Evolutionary conservation across 2,797 vertebrate genomes (phyloP).

Genomic region (Tenualosa thibaudeaui): DNA sequence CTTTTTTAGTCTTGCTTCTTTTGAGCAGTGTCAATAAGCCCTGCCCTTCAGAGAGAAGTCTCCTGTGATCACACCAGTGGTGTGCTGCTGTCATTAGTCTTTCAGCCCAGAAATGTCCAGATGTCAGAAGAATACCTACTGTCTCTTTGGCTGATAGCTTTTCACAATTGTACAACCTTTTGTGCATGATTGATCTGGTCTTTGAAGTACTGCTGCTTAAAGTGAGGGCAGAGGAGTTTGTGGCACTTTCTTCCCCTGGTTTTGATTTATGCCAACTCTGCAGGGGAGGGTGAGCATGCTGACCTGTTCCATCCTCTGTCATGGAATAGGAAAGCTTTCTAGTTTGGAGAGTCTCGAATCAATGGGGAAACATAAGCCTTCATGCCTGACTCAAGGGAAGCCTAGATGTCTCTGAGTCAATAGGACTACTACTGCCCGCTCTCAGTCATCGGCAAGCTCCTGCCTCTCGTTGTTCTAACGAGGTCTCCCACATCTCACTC

Average conservation of each 20-base stretch:
- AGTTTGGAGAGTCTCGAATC: slow-evolving; percentile 8
- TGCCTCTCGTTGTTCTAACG: not conserved
- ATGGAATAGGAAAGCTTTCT: not conserved
- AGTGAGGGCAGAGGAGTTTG: not conserved
- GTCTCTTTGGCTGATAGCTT: not conserved
- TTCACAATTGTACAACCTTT: not conserved
- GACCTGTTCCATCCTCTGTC: not conserved
- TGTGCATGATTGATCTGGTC: too few species aligned
- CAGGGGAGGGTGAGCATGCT: not conserved
- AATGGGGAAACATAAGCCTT: slow-evolving; percentile 37
- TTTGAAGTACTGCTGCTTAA: not conserved
- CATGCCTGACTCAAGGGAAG: slow-evolving; percentile 39
- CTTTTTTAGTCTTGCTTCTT: not conserved
- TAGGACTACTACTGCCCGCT: not conserved
- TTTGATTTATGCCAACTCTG: not conserved
- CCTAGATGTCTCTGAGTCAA: slow-evolving; percentile 36
- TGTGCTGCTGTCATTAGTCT: not conserved
- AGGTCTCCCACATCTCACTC: not conserved
- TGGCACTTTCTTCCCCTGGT: not conserved
- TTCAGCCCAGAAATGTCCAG: not conserved
- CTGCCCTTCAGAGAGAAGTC: not conserved
- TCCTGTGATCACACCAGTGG: not conserved
- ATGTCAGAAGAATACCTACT: not conserved
- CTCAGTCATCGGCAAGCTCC: not conserved
- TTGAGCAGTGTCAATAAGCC: not conserved